Base-by-base conservation (phyloP, 1,140 invertebrate genomes). In the Cyphomyrmex costatus region DNA sequence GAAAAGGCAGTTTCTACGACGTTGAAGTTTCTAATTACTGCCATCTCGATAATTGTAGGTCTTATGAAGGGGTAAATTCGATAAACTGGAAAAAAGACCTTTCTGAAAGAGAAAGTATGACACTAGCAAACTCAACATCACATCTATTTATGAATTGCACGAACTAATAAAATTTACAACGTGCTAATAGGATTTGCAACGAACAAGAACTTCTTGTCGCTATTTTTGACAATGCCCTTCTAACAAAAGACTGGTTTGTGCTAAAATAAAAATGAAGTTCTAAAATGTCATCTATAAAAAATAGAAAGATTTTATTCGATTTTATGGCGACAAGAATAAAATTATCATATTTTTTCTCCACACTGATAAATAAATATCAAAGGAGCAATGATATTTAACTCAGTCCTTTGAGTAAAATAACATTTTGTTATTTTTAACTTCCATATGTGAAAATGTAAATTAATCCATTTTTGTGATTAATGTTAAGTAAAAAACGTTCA, bases 1-100 rank as follows among this genome's bases (percentile, higher is more conserved):
- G 49, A 36, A 82, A 82, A 73, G 42, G 53, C 7, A 46, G 66
- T 82, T 21, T 2, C 60, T 51, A 68, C 30, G 77, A 73, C 24
- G 66, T 19, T 49, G 24, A 82, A 58, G 66, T 73, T 53, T 82
- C 68, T 60, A 83, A 83, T 83, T 74, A 83, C 53, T 73, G 79
- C 53, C 79, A 21, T 74, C 36, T 27, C 42, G 19, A 83, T 83
- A 83, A 83, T 74, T 46, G 79, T 42, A 61, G 1, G 68, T 73
- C 79, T 83, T 60, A 83, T 24, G 33, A 36, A 16, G n/a, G 8
- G 7, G 24, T 46, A 74, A 83, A 83, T 60, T 83, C 68, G 42
- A 83, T 83, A 73, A 83, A 46, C 56, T 10, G 10, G 21, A 19
- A 61, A 82, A 73, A 73, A 14, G 24, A 60, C 19, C 2, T 46